Base-by-base conservation (phyloP, 1,140 invertebrate genomes). In the Apis cerana region DNA sequence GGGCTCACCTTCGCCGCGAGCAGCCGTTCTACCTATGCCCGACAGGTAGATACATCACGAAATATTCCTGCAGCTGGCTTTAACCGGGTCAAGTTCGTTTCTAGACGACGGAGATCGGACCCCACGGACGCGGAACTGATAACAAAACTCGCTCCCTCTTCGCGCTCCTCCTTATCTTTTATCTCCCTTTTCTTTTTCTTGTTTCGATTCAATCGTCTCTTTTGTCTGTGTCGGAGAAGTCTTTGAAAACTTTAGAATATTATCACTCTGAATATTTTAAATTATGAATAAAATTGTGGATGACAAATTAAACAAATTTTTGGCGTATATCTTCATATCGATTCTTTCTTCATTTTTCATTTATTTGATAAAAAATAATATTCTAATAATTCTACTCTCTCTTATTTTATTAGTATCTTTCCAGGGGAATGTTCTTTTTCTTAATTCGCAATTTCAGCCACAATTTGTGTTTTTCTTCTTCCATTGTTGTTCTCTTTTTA, bases 51-150 rank as follows among this genome's bases (percentile, higher is more conserved):
- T 71, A 80, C 76, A 52, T 54, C 58, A 58, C 69, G 61, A 80
- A 83, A 77, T 86, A 83, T 83, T 80, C 71, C 74, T 77, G 67
- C 70, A 74, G 69, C 62, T 61, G 54, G n/a, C 52, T 19, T 61
- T 77, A 86, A 84, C 74, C 82, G 69, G 85, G 82, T 88, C 82
- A 87, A 87, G 85, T 84, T 88, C 74, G 82, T 62, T 48, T 33
- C 23, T 17, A 75, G 79, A 64, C 78, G 70, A 7, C 2, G 33
- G 9, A 59, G 79, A 65, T 65, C 59, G 50, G 52, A 17, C 21
- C 54, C 62, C 72, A 76, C 80, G 80, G 80, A 81, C 80, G 80
- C 80, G 80, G 80, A 81, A 81, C 80, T 76, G 80, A 81, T 81
- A 81, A 80, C 78, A 58, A n/a, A 52, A 43, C 33, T 65, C 48